Evolutionary conservation across 1,140 invertebrate genomes (phyloP).

Genomic region (Wiebesia pumilae): DNA sequence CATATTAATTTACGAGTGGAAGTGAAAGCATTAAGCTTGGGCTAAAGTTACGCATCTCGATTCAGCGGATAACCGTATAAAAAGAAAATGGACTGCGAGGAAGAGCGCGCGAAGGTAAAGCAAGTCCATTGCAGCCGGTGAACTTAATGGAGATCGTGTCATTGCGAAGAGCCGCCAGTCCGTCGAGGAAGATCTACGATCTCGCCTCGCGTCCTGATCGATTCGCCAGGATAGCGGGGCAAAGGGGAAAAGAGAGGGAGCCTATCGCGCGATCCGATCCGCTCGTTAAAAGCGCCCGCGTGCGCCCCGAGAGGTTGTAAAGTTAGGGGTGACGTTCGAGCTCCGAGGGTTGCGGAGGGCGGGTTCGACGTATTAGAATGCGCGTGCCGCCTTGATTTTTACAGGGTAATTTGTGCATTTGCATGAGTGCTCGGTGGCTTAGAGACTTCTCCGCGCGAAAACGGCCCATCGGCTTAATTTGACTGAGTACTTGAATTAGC

Average conservation of each 20-base stretch:
- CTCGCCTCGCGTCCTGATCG: neutral
- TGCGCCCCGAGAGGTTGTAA: neutral
- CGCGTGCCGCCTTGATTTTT: neutral
- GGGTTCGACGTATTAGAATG: neutral
- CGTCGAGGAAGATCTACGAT: conserved; percentile 31
- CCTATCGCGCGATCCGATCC: conserved; percentile 53
- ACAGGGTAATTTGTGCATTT: neutral
- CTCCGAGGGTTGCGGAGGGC: neutral
- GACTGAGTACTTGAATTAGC: neutral
- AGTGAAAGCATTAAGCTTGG: neutral
- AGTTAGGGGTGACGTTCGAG: neutral
- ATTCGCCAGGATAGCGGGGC: neutral
- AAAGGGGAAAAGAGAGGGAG: neutral
- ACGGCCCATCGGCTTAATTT: neutral
- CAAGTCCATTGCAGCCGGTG: neutral
- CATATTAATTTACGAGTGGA: neutral
- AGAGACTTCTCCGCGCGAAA: neutral
- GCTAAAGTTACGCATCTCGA: conserved; percentile 9
- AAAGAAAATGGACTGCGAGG: neutral
- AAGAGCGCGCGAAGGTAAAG: neutral
- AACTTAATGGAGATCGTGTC: conserved; percentile 37
- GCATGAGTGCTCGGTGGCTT: neutral
- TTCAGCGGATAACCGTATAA: neutral
- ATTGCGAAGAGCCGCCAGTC: conserved; percentile 32
- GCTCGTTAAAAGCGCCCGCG: conserved; percentile 42